Evolutionary conservation across 30 jellyfish, hydroid and myxozoan genomes (phyloP), one percentile per base, ranked within the genome.

Genomic region (Aurelia sp.): DNA sequence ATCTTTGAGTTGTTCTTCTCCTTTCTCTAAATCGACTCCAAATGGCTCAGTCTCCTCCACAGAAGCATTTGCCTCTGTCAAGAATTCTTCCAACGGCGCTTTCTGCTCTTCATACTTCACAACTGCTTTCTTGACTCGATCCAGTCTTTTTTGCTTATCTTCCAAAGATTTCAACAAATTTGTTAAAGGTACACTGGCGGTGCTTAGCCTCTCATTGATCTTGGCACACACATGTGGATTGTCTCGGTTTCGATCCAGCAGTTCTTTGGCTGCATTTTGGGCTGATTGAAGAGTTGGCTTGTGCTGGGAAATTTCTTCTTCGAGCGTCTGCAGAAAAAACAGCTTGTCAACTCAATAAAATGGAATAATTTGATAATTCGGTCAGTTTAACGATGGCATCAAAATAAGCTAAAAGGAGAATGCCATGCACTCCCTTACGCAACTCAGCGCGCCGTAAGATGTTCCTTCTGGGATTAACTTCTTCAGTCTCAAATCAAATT

Each of bases 281-380:
- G 99, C 99, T 5, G 89, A 66, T 53, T 84, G 95, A 53, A 94
- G 71, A 12, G 76, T 58, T 15, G 99, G 99, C 23, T 82, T 80
- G 50, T 79, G 92, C 11, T 64, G 50, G 40, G 73, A 84, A 62
- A 94, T 74, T 18, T 90, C 96, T 33, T 76, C 88, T 70, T 89
- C 96, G 37, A 94, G 66, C 27, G 76, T 81, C 98, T 92, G 80
- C 7, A 41, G 19, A 11, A 71, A 69, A 59, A 19, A 47, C 55
- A 65, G 4, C 1, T 19, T 4, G 16, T 6, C 12, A 15, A 59
- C 60, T 22, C 27, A 21, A n/a, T 31, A 50, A 18, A 50, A 1
- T 6, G 4, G 68, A 17, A 10, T 7, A 66, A 18, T 5, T 3
- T 44, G 55, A 44, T 44, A 44, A 6, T 44, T 8, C 55, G 10